Base-by-base conservation (phyloP, 2,797 vertebrate genomes). In the Alosa sapidissima region DNA sequence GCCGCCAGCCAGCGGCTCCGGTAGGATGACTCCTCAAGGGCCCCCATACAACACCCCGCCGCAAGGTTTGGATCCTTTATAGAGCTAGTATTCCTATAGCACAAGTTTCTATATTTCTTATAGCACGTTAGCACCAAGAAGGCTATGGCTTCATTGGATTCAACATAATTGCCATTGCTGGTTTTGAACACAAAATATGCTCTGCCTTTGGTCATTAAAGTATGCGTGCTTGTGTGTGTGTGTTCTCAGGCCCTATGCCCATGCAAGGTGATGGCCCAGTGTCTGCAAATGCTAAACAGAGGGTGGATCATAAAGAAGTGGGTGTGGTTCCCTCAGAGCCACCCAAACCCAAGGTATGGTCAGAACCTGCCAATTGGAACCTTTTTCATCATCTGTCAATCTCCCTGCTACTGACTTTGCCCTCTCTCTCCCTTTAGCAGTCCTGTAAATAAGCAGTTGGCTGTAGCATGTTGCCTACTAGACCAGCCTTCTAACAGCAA, bases 1-100 rank as follows among this genome's bases (percentile, higher is more conserved):
- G 90, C 94, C 96, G 0, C 93, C 96, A 89, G 96, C 95, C 91
- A 96, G 94, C 92, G 97, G 90, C 92, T 95, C 96, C 5, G 94
- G 94, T 78, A 93, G 97, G 91, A 95, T 97, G 96, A 97, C 94
- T 55, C 94, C 97, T 0, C 97, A 97, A 93, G 95, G 95, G 3
- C 92, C 95, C 14, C 90, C 95, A 14, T 98, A 96, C 94, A 96
- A 90, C 90, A 89, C 85, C 83, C 86, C 91, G 0, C 78, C 89
- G 54, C 88, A 92, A 84, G 93, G 94, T 95, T 85, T 49, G 90
- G 9, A 47, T 60, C 58, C 4, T 58, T 58, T 19, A 58, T 5
- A 58, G 13, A 58, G 19, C 55, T 58, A 5, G 55, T 58, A 13
- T 41, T 41, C 41, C 41, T 0, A 41, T 41, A 41, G 41, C 41